Conservation (phyloP, 2,888 invertebrate genomes). For the Noctua janthe region DNA sequence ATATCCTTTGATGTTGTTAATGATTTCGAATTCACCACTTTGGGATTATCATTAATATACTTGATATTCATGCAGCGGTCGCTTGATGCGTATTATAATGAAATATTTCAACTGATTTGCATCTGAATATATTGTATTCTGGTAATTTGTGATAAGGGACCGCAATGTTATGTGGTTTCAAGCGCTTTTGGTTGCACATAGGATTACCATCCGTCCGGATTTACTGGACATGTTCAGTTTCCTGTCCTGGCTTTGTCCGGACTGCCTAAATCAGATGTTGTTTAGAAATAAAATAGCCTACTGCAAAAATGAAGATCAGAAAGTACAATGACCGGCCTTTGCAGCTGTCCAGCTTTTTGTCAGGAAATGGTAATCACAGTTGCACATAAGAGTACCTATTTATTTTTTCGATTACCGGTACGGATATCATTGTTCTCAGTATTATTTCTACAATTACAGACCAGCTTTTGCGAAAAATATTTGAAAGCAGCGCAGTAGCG, state of each 20-base stretch:
- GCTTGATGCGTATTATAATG: slow-evolving; percentile 36
- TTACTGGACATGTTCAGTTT: not conserved
- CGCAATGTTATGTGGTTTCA: slow-evolving; percentile 38
- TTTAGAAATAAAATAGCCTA: not conserved
- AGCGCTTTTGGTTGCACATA: slow-evolving; percentile 11
- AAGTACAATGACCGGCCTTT: not conserved
- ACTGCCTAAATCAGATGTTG: too few species aligned
- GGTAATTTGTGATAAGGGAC: slow-evolving; percentile 30
- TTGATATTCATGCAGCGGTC: slow-evolving; percentile 38
- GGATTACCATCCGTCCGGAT: not conserved
- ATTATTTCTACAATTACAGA: slow-evolving; percentile 10
- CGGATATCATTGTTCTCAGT: not conserved
- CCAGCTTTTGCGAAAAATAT: slow-evolving; percentile 15
- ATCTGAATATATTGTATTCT: slow-evolving; percentile 34
- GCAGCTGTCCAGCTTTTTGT: not conserved
- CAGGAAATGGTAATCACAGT: not conserved
- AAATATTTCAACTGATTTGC: slow-evolving; percentile 52
- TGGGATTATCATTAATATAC: slow-evolving; percentile 48
- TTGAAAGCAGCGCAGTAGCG: slow-evolving; percentile 5
- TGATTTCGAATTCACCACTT: slow-evolving; percentile 57
- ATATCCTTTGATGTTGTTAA: slow-evolving; percentile 62
- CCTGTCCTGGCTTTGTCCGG: not conserved
- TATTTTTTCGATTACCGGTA: not conserved
- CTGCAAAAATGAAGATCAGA: not conserved
- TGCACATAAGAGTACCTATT: slow-evolving; percentile 2